These are phyloP conservation scores for Oreocharis arfaki DNA, from an alignment of 2,113 vertebrate genomes.

Conservation along the genomic window DNA sequence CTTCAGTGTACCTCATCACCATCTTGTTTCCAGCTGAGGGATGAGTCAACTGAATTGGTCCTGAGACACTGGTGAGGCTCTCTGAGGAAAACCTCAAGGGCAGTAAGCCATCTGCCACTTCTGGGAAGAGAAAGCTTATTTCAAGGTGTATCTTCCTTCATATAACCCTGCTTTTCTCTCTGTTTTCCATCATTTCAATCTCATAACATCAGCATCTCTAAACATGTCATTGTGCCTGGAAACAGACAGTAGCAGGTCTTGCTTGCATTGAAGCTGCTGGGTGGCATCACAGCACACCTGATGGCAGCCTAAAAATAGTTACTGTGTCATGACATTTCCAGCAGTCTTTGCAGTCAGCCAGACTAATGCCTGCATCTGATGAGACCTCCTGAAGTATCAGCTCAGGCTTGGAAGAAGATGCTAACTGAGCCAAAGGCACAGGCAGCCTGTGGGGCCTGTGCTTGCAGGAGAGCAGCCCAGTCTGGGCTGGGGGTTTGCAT, in stretches of 20 bases:
- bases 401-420: background rate
- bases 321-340: background rate
- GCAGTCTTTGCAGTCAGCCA: background rate
- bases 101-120: background rate
- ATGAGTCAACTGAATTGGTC: background rate
- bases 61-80: background rate
- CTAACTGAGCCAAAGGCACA: accelerated
- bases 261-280: background rate
- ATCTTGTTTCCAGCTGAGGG: background rate
- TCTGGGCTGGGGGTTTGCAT: accelerated
- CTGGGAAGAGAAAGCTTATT: background rate
- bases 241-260: background rate
- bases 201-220: background rate
- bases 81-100: background rate
- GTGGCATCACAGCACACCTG: background rate
- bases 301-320: background rate
- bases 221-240: background rate
- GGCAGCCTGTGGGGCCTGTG: background rate
- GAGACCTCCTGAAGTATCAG: background rate
- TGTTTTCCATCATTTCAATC: background rate
- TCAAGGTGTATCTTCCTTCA: background rate
- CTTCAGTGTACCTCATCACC: background rate
- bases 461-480: background rate
- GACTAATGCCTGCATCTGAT: background rate
- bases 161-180: background rate